Evolutionary conservation across 2,113 vertebrate genomes (phyloP).

Genomic region (Tachysurus vachellii): DNA sequence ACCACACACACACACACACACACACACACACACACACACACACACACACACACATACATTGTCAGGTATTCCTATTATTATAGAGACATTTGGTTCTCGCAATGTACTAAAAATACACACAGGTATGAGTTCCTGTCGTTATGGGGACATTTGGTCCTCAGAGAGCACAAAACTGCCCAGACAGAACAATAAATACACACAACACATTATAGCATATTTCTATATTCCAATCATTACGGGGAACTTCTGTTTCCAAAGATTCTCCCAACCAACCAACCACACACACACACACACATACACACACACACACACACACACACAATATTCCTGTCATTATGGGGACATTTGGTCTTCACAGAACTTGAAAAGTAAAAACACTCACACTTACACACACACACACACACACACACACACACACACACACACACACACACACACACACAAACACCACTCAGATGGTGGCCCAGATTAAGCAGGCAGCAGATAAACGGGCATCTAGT

Average conservation of each 20-base stretch:
- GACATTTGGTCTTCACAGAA: background rate
- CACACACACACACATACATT: conserved; percentile 67
- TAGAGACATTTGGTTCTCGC: background rate
- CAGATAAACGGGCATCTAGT: conserved; percentile 95
- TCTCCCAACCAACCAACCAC: conserved; percentile 68
- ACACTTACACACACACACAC: conserved; percentile 75
- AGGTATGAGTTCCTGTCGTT: background rate
- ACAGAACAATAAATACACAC: background rate
- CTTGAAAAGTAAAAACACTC: conserved; percentile 62
- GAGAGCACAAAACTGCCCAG: background rate
- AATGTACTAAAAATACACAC: background rate
- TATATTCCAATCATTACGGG: too few species aligned
- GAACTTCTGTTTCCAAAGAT: too few species aligned
- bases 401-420: conserved; percentile 56
- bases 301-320: conserved; percentile 69
- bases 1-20: background rate
- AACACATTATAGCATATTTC: conserved; percentile 32
- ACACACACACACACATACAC: background rate
- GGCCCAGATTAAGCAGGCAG: conserved; percentile 96
- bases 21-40: conserved; percentile 33
- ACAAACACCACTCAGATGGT: conserved; percentile 84
- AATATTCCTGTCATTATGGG: conserved; percentile 12
- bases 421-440: conserved; percentile 72
- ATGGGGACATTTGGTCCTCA: background rate
- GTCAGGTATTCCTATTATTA: conserved; percentile 53